Base-by-base conservation (phyloP, 2,113 vertebrate species). In the Corythornis cristatus region DNA sequence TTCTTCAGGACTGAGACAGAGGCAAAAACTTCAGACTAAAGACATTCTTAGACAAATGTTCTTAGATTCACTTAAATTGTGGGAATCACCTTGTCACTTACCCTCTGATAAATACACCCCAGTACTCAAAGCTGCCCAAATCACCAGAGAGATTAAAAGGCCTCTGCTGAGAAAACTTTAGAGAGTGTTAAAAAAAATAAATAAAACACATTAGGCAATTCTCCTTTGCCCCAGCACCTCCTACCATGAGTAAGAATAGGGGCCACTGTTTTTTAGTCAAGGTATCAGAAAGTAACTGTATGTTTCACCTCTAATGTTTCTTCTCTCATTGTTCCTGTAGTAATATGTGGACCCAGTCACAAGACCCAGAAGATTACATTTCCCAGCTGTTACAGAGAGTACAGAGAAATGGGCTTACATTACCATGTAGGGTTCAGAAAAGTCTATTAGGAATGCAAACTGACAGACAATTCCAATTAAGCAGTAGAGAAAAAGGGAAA, bases 281-380 rank as follows among this genome's bases (percentile, higher is more conserved):
- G 18, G 57, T 77, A 57, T 77, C 84, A 71, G 65, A 46, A 96
- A 91, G 77, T 71, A 88, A 90, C 82, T 37, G 57, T 40, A 33
- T 12, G 2, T 35, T 76, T 57, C 23, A 86, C 48, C 19, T 83
- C 88, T 78, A 81, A 66, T 20, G 8, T 91, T 92, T 92, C 70
- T 96, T 73, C n/a, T 91, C 40, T 91, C 70, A 57, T 91, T 94
- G 84, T 86, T 96, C 93, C 45, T 86, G 83, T 71, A 93, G 76
- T 96, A 96, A 95, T 72, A 87, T 93, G 89, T 67, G 84, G 70
- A 84, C 15, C 8, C 42, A 93, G 93, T 73, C 89, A 87, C 70
- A 89, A 33, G 65, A 95, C 85, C 60, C 79, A 78, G 72, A 95
- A 89, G 75, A 95, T 95, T 96, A 91, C 82, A 92, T 95, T 96